Evolutionary conservation across 2,113 vertebrate genomes (phyloP).

Genomic region (Paramisgurnus dabryanus): DNA sequence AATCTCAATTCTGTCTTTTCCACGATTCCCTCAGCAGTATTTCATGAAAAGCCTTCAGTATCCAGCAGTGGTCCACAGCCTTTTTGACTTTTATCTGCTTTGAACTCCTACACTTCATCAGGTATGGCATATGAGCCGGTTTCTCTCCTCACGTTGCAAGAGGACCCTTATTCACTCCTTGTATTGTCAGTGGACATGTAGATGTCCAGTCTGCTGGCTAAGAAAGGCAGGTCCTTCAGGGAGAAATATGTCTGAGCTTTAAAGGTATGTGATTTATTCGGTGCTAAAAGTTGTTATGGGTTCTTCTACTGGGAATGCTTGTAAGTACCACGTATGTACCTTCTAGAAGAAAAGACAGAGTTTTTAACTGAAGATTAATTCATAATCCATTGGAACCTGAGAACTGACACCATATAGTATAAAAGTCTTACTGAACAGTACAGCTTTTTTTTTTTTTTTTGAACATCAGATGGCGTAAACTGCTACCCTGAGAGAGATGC

Average conservation of each 20-base stretch:
- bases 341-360: background rate
- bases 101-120: constrained; percentile 42
- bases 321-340: background rate
- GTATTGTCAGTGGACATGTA: constrained; percentile 29
- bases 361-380: background rate
- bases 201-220: constrained; percentile 11
- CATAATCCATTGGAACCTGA: background rate
- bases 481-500: background rate
- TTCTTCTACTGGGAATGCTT: constrained; percentile 1
- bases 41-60: constrained; percentile 30
- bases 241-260: constrained; percentile 22
- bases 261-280: constrained; percentile 5
- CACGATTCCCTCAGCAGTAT: constrained; percentile 17
- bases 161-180: constrained; percentile 26
- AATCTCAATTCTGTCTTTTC: constrained; percentile 12
- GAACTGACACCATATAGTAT: background rate
- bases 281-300: constrained; percentile 11
- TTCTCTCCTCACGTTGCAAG: constrained; percentile 29
- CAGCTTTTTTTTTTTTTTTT: background rate
- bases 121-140: constrained; percentile 17
- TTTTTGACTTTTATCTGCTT: constrained; percentile 40
- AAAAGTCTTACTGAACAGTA: background rate
- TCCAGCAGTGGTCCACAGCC: constrained; percentile 20
- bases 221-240: background rate
- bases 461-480: background rate